A percentile compares a stretch with the other conserved stretches of the same genome.
Conservation (phyloP, 2,888 invertebrate species). For the Tetragonisca angustula region DNA sequence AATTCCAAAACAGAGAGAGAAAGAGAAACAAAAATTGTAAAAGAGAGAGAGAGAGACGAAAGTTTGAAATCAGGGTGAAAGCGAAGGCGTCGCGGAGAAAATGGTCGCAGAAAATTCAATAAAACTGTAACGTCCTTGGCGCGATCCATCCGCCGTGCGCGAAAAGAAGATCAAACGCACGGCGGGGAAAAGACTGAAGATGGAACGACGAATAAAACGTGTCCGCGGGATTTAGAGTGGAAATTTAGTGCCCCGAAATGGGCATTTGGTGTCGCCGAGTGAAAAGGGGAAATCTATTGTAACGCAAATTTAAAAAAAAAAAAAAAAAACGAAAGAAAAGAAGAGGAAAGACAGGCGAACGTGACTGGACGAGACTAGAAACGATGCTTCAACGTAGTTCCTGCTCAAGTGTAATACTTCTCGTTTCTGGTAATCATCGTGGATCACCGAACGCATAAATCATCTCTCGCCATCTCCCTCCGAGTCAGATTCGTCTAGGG, state of each 20-base stretch:
- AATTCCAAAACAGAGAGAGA: not conserved
- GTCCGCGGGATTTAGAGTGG: not conserved
- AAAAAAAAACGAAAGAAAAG: not conserved
- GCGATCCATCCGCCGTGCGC: conserved; percentile 30
- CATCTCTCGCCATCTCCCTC: not conserved
- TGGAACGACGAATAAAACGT: conserved; percentile 11
- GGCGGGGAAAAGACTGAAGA: not conserved
- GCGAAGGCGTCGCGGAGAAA: conserved; percentile 15
- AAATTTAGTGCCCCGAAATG: not conserved
- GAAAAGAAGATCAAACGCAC: conserved; percentile 34
- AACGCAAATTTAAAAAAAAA: not conserved
- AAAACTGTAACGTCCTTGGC: conserved; percentile 43
- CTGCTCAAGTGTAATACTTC: too few species aligned
- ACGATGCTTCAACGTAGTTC: too few species aligned
- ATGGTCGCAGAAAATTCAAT: conserved; percentile 48
- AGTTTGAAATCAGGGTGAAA: not conserved
- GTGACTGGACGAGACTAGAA: too few species aligned
- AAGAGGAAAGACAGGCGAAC: too few species aligned
- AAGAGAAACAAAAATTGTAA: not conserved
- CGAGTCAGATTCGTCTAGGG: not conserved
- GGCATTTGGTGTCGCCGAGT: not conserved
- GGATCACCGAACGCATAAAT: not conserved
- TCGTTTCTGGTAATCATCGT: not conserved
- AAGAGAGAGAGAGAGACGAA: not conserved
- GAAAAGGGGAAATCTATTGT: not conserved